phyloP scores from a whole-genome alignment of 2,113 vertebrate species.

The Trinectes maculatus region DNA sequence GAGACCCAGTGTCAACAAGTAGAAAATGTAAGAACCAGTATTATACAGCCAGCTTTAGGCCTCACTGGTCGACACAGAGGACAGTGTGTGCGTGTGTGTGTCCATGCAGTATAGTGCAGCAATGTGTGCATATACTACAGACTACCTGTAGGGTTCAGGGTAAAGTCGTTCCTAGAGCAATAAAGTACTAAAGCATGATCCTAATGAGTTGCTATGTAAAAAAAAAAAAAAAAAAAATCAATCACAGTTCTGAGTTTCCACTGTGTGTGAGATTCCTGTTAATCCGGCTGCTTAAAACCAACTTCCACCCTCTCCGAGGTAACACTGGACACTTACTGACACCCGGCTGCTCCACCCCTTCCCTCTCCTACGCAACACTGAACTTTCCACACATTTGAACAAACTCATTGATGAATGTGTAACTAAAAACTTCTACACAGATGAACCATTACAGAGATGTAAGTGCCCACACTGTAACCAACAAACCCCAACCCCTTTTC shows the following conservation, averaged over 20 bases:
- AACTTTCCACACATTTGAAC: conserved; percentile 44
- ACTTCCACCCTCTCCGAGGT: conserved; percentile 32
- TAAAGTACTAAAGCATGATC: conserved; percentile 49
- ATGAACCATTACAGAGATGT: conserved; percentile 19
- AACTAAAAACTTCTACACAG: conserved; percentile 3
- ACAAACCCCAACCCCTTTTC: not conserved
- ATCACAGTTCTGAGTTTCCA: conserved; percentile 52
- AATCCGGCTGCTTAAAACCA: conserved; percentile 61
- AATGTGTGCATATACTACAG: conserved; percentile 3
- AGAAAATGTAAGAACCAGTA: conserved; percentile 17
- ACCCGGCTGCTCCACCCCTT: not conserved
- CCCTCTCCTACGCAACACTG: conserved; percentile 19
- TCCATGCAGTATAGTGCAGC: not conserved
- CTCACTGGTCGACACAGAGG: conserved; percentile 44
- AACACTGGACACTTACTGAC: conserved; percentile 29
- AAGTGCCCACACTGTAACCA: too few species aligned
- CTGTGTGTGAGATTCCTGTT: conserved; percentile 70
- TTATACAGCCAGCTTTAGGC: conserved; percentile 29
- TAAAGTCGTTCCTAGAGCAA: conserved; percentile 46
- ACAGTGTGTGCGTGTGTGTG: conserved; percentile 30
- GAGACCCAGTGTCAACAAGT: conserved; percentile 41
- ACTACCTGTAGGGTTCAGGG: conserved; percentile 8
- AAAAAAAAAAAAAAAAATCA: conserved; percentile 20
- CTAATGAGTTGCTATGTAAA: conserved; percentile 64
- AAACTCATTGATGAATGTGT: conserved; percentile 25